Evolutionary conservation across 2,797 vertebrate genomes (phyloP).

Genomic region (Sebastes ruberrimus): DNA sequence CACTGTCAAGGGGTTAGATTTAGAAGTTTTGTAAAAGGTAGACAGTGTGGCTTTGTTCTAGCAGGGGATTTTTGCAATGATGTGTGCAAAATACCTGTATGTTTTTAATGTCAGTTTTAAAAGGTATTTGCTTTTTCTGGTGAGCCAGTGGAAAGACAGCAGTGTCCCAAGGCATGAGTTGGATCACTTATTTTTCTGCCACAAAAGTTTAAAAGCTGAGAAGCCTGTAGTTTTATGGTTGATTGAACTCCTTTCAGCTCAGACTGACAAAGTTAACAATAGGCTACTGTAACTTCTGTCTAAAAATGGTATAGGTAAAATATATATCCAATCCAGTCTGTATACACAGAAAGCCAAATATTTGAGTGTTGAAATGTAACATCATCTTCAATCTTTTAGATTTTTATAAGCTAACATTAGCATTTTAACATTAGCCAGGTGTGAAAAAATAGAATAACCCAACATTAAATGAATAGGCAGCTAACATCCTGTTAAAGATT

Average conservation of each 20-base stretch:
- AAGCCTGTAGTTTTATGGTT: neutral
- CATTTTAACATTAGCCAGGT: neutral
- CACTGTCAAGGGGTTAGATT: conserved; percentile 30
- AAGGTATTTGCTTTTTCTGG: neutral
- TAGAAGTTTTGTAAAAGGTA: conserved; percentile 4
- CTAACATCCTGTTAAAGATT: neutral
- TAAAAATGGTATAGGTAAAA: neutral
- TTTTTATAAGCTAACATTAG: neutral
- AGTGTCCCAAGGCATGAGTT: neutral
- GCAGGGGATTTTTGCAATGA: neutral
- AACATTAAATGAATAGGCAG: neutral
- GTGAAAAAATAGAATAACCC: neutral
- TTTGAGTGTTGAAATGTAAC: neutral
- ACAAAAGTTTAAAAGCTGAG: neutral
- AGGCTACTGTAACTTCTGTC: neutral
- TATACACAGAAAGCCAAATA: neutral
- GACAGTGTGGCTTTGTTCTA: neutral
- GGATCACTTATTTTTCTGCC: neutral
- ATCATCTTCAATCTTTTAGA: neutral
- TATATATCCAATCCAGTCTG: neutral
- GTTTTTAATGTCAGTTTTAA: neutral
- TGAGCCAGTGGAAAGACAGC: too few species aligned
- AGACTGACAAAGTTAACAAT: neutral
- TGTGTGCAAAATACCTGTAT: neutral
- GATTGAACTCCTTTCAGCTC: neutral